Evolutionary conservation across 1,140 invertebrate species (phyloP).

Genomic region (Hyphantria cunea): DNA sequence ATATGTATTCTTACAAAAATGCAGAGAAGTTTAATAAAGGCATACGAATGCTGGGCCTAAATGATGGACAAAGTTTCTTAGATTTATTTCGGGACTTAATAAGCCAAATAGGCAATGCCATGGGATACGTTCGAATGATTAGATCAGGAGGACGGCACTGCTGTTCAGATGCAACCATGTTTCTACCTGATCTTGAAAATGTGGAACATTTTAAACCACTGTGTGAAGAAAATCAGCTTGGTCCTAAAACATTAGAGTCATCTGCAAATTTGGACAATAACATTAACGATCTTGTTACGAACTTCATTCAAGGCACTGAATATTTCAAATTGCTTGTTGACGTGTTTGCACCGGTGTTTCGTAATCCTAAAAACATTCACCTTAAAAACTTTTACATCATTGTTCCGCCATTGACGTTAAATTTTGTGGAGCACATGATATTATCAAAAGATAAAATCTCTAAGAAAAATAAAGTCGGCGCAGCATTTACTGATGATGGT

Average conservation of each 20-base stretch:
- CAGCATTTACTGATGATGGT: constrained; percentile 98
- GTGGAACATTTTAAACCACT: constrained; percentile 84
- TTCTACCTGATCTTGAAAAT: constrained; percentile 92
- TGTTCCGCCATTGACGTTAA: constrained; percentile 95
- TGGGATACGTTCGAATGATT: constrained; percentile 97
- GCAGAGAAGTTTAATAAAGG: constrained; percentile 97
- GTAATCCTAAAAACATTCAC: constrained; percentile 94
- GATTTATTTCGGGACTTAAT: constrained; percentile 96
- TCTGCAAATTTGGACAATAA: constrained; percentile 89
- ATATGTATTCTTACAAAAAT: constrained; percentile 91
- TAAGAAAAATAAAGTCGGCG: constrained; percentile 92
- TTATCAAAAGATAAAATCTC: constrained; percentile 96
- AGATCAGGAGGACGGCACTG: constrained; percentile 96
- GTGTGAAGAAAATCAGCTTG: constrained; percentile 83
- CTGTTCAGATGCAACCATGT: constrained; percentile 94
- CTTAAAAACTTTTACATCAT: constrained; percentile 97
- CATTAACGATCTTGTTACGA: constrained; percentile 89
- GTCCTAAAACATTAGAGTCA: constrained; percentile 84
- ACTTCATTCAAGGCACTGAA: constrained; percentile 96
- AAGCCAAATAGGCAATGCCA: constrained; percentile 97
- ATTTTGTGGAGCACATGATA: constrained; percentile 97
- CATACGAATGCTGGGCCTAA: constrained; percentile 94
- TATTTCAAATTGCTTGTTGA: constrained; percentile 97
- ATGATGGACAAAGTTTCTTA: constrained; percentile 92
- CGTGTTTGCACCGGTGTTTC: constrained; percentile 95